Percentiles rank a stretch among this genome's conserved stretches.
phyloP scores from a whole-genome alignment of 2,888 invertebrate species.

The Platycnemis pennipes region DNA sequence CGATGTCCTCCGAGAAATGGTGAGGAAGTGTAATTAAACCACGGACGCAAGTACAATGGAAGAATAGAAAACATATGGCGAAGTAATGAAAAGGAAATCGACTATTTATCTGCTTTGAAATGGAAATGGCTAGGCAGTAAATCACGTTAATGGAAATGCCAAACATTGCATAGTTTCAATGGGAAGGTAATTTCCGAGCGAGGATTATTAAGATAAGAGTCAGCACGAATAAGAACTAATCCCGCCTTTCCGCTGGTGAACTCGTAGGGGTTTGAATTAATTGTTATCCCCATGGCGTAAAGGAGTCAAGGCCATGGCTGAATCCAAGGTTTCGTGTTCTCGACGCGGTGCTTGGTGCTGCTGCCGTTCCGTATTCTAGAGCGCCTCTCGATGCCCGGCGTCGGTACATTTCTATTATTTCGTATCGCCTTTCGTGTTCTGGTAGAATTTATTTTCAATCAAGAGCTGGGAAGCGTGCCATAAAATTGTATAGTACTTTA shows the following conservation, averaged over 20 bases:
- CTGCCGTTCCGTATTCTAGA: not conserved
- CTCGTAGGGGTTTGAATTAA: not conserved
- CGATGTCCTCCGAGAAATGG: too few species aligned
- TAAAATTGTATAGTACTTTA: too few species aligned
- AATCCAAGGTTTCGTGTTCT: not conserved
- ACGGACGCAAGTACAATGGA: not conserved
- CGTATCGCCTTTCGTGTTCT: not conserved
- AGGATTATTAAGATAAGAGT: not conserved
- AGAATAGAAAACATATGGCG: not conserved
- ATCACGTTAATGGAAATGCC: not conserved
- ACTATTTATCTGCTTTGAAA: not conserved
- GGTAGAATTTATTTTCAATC: too few species aligned
- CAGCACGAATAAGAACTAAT: not conserved
- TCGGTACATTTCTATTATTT: not conserved
- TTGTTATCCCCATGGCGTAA: not conserved
- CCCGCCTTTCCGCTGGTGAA: not conserved
- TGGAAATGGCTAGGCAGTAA: not conserved
- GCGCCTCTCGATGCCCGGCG: not conserved
- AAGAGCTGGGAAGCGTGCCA: too few species aligned
- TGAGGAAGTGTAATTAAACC: not conserved
- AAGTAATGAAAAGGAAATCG: not conserved
- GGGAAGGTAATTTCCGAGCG: not conserved
- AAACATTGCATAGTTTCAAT: not conserved
- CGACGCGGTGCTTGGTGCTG: not conserved
- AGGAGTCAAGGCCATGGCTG: constrained; percentile 7